Conservation (phyloP, 2,888 invertebrate genomes). For the Maniola hyperantus region DNA sequence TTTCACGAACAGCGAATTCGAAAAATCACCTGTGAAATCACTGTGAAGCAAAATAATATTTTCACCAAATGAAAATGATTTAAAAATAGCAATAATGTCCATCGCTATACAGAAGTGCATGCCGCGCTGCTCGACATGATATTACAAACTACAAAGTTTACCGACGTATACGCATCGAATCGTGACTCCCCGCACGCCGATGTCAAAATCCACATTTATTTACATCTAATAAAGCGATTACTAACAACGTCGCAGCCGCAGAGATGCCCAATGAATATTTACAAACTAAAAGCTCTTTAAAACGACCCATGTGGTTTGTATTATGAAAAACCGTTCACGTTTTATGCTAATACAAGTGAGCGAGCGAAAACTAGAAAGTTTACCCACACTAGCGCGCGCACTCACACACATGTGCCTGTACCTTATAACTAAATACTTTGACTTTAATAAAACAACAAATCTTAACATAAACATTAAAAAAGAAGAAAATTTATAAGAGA, state of each 20-base stretch:
- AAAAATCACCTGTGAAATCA: too few relatives aligned
- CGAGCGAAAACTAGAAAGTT: slow-evolving; percentile 82
- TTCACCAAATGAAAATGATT: too few relatives aligned
- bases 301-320: slow-evolving; percentile 73
- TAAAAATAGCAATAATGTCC: too few relatives aligned
- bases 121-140: slow-evolving; percentile 20
- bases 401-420: slow-evolving; percentile 46
- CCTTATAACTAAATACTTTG: slow-evolving; percentile 28
- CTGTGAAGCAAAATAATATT: too few relatives aligned
- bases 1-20: too few relatives aligned
- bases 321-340: slow-evolving; percentile 82
- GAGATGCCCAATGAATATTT: slow-evolving; percentile 71
- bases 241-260: slow-evolving; percentile 60
- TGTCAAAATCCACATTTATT: slow-evolving; percentile 60
- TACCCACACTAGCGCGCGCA: slow-evolving; percentile 61
- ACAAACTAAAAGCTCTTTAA: slow-evolving; percentile 63
- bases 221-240: slow-evolving; percentile 68
- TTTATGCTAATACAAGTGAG: slow-evolving; percentile 76
- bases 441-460: background rate
- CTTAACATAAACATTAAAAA: slow-evolving; percentile 8
- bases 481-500: slow-evolving; percentile 29
- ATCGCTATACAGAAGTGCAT: background rate
- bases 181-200: slow-evolving; percentile 46
- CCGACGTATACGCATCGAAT: slow-evolving; percentile 24
- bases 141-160: too few relatives aligned